A percentile compares a stretch with the other conserved stretches of the same genome.
Conservation (phyloP, 2,113 vertebrate genomes). For the Spermophilus dauricus region DNA sequence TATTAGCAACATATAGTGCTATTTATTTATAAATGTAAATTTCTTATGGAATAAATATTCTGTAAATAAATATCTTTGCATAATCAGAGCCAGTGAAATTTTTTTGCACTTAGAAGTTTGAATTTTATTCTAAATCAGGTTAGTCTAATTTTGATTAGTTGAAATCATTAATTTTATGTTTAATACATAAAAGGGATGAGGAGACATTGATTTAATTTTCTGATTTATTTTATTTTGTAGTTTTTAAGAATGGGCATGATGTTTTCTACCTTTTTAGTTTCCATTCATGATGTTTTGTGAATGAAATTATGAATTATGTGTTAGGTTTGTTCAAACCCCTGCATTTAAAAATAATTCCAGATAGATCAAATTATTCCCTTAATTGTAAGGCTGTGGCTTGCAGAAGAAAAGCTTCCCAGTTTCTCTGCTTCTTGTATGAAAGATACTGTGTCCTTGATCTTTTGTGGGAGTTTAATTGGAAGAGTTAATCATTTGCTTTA, state of each 20-base stretch:
- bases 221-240: conserved; percentile 32
- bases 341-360: background rate
- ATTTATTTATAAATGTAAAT: background rate
- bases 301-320: background rate
- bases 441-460: background rate
- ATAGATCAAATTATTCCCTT: background rate
- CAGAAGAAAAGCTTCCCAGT: background rate
- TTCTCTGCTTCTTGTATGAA: background rate
- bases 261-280: conserved; percentile 21
- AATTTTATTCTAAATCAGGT: conserved; percentile 52
- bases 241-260: background rate
- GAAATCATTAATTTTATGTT: conserved; percentile 30
- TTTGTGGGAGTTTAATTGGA: background rate
- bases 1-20: background rate
- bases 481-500: background rate
- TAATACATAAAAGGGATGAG: background rate
- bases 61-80: background rate
- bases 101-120: conserved; percentile 39
- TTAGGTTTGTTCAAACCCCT: background rate
- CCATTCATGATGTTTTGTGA: background rate
- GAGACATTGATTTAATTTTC: conserved; percentile 8
- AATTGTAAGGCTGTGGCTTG: background rate
- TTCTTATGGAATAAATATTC: background rate
- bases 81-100: background rate
- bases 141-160: background rate